Evolutionary conservation across 1,140 invertebrate species (phyloP), one percentile per base, ranked within the genome.

Genomic region (Riptortus pedestris): DNA sequence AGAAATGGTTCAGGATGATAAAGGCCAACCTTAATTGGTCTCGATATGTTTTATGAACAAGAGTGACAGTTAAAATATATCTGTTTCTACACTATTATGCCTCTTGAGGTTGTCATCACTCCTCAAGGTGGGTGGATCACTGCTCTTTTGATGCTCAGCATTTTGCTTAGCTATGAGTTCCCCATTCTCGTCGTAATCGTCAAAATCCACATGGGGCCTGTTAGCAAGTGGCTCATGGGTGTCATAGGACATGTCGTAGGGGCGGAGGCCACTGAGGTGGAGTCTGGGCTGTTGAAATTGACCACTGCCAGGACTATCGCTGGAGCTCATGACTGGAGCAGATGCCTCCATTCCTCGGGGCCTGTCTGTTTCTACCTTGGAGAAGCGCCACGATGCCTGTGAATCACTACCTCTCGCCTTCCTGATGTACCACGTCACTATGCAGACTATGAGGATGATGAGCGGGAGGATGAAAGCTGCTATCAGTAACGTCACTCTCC

Each of bases 391-490:
- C 12, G 62, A 63, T n/a, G 7, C 62, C 14, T 55, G 28, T 20
- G 57, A 59, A 38, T 26, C 26, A 59, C 18, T 24, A 20, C 51
- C 51, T 24, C 43, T 63, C 7, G 22, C 47, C 31, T 57, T 63
- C 12, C 31, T 26, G 4, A 29, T 31, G 18, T 38, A 38, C 14
- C 38, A 47, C 12, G 81, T 85, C 28, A 80, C 83, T 33, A 84
- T 74, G 69, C 86, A 89, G 59, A 88, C 67, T 2, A 72, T 60
- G 38, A 66, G 31, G 43, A 81, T 67, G n/a, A 80, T 33, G 20
- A 81, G 67, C 20, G 81, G 80, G 48, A 82, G 67, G 9, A 82
- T 65, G 4, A 80, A 72, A 4, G 72, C 74, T 26, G 79, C 33
- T 4, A 79, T 74, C 20, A 79, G 74, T 4, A 75, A 76, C 4